Evolutionary conservation across 2,888 invertebrate species (phyloP).

Genomic region (Apotomis turbidana): DNA sequence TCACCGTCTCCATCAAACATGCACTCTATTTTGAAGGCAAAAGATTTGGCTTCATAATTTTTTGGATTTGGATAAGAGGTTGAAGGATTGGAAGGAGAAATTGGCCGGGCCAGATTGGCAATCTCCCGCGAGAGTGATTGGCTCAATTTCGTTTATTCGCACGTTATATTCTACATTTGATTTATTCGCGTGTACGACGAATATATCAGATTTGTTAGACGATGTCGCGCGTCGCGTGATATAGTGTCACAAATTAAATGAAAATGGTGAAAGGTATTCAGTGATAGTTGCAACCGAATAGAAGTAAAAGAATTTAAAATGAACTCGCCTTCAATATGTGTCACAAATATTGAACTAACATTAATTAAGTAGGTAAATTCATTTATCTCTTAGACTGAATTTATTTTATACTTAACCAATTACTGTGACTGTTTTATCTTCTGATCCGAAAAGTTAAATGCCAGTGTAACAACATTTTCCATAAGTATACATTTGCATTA

Average conservation of each 20-base stretch:
- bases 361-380: too few species aligned
- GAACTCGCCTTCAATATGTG: too few species aligned
- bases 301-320: too few species aligned
- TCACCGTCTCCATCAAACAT: not conserved
- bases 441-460: too few species aligned
- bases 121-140: slow-evolving; percentile 28
- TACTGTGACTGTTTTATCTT: too few species aligned
- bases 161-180: slow-evolving; percentile 29
- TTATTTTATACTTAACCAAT: too few species aligned
- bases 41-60: not conserved
- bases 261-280: not conserved
- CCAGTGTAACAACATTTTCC: too few species aligned
- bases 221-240: slow-evolving; percentile 12
- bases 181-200: slow-evolving; percentile 1
- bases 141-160: slow-evolving; percentile 26
- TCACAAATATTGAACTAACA: too few species aligned
- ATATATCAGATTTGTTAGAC: slow-evolving; percentile 20
- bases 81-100: slow-evolving; percentile 2
- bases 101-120: slow-evolving; percentile 25
- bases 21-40: slow-evolving; percentile 3
- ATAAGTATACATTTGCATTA: too few species aligned
- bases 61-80: not conserved
- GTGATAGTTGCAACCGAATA: too few species aligned
- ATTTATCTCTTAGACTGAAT: too few species aligned
- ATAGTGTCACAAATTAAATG: slow-evolving; percentile 17